Evolutionary conservation across 1,140 invertebrate species (phyloP).

Genomic region (Melanaphis sacchari): DNA sequence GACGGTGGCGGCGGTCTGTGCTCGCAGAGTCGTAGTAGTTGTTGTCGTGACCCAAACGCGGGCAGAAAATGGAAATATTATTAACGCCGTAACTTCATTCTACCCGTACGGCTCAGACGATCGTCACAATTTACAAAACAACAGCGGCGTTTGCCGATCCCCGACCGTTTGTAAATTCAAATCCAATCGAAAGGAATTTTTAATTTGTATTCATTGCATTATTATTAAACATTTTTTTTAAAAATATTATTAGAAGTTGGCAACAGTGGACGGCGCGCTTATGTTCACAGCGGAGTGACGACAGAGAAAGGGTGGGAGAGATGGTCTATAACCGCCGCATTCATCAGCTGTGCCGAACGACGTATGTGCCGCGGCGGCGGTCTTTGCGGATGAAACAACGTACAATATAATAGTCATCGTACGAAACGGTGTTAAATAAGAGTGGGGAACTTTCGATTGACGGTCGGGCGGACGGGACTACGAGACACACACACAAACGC

Average conservation of each 20-base stretch:
- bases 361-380: background rate
- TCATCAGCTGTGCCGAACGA: constrained; percentile 4
- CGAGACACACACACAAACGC: background rate
- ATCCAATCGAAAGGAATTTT: background rate
- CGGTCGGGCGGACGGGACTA: constrained; percentile 19
- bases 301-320: background rate
- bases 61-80: background rate
- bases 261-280: background rate
- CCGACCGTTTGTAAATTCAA: background rate
- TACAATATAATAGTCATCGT: background rate
- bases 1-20: background rate
- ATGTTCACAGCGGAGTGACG: background rate
- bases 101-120: background rate
- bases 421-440: background rate
- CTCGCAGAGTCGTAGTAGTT: background rate
- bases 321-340: background rate
- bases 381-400: background rate
- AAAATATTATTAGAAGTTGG: constrained; percentile 8
- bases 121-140: background rate
- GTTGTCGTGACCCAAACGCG: constrained; percentile 42
- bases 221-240: background rate
- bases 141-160: background rate
- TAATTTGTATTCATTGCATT: background rate
- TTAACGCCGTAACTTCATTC: background rate
- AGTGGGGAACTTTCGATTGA: constrained; percentile 30